Base-by-base conservation (phyloP, 2,888 invertebrate genomes). In the Diploptera punctata region DNA sequence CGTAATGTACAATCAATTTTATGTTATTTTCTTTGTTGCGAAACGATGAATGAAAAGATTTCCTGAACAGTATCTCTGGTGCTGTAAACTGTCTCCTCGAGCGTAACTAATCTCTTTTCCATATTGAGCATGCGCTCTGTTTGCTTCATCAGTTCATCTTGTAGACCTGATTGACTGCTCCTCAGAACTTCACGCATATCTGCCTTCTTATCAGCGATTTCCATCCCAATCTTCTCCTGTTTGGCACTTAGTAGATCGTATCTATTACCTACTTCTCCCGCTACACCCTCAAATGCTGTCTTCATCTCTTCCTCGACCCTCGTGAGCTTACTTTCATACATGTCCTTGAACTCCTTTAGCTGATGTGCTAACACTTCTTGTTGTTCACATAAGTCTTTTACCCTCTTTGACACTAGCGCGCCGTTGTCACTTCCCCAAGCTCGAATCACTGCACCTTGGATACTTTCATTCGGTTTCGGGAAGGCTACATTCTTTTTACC, bases 341-440 rank as follows among this genome's bases (percentile, higher is more conserved):
- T n/a, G 2, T 57, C 29, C 10, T 57, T 57, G n/a, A 57, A 16
- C n/a, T 29, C 57, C 2, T 4, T 29, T 5, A 57, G 26, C 29
- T 29, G 13, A 13, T n/a, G 13, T 29, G 57, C 29, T 18, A 57
- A 19, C 13, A 57, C 26, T 47, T 47, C 65, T 18, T 44, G 47
- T 44, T 65, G 65, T 47, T 65, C 65, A 65, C 47, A 47, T 29
- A 65, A 7, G 7, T 65, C 47, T 21, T 65, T 65, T 29, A 65
- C 10, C 13, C 29, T 65, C 65, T 47, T 65, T 3, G 65, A 65
- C 2, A 65, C 47, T 3, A 57, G 29, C 21, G 29, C 18, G n/a
- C 65, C 47, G 9, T 24, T 26, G 7, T 43, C 44, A 24, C 9
- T 26, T 4, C 24, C 47, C 44, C 16, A 65, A 9, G 26, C 47